Base-by-base conservation (phyloP, 1,140 invertebrate genomes). In the Rhysida immarginata region DNA sequence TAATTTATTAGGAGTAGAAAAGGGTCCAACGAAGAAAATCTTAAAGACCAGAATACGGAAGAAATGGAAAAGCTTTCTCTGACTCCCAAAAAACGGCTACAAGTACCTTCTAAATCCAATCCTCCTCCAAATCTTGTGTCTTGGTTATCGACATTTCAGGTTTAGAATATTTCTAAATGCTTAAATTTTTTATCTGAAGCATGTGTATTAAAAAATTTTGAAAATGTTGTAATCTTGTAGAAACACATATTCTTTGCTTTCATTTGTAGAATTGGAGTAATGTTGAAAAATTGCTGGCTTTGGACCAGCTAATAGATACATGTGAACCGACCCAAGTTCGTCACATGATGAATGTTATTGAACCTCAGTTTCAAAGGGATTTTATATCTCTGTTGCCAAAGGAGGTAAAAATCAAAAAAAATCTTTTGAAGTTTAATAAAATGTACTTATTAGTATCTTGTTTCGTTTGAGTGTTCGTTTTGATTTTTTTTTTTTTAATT, bases 361-460 rank as follows among this genome's bases (percentile, higher is more conserved):
- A 97, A 70, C 96, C 95, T 0, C 87, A 96, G 63, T 96, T 99
- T 70, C 94, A 99, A 70, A 76, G 93, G 46, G 95, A 99, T 70
- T 98, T 98, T 65, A 96, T 98, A 61, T 96, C 91, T 0, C 72
- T 96, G 35, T 71, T 98, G 62, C 95, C 95, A 3, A 87, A 89
- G 71, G 95, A 99, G 72, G 80, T 82, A 68, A 35, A n/a, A n/a
- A n/a, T n/a, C n/a, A n/a, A n/a, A n/a, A n/a, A n/a, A n/a, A n/a
- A n/a, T n/a, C n/a, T n/a, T n/a, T n/a, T n/a, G n/a, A n/a, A n/a
- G n/a, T n/a, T n/a, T n/a, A n/a, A n/a, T n/a, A n/a, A n/a, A n/a
- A n/a, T n/a, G n/a, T n/a, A n/a, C n/a, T n/a, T n/a, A n/a, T n/a
- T n/a, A n/a, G n/a, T n/a, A n/a, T n/a, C n/a, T n/a, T n/a, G n/a